A percentile compares a stretch with the other conserved stretches of the same genome.
phyloP scores from a whole-genome alignment of 2,113 vertebrate species.

The Actinemys pallida region DNA sequence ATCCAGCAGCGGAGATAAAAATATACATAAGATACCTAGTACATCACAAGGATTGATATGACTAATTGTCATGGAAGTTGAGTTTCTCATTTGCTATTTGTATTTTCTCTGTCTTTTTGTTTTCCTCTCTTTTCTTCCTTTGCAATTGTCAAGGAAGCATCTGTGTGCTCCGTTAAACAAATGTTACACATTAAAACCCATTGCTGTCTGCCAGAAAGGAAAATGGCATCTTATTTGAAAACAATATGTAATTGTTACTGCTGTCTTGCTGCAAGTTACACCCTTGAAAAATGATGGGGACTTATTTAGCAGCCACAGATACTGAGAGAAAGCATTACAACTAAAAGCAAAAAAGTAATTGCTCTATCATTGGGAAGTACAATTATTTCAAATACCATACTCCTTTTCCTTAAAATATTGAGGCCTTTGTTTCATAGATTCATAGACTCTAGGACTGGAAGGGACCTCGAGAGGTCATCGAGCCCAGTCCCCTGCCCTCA shows the following conservation, averaged over 20 bases:
- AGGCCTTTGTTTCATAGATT: background rate
- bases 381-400: background rate
- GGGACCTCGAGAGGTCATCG: too few species aligned
- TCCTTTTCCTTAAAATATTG: background rate
- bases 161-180: conserved; percentile 62
- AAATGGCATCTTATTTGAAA: conserved; percentile 61
- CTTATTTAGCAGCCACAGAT: conserved; percentile 32
- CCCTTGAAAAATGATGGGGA: conserved; percentile 39
- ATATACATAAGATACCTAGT: background rate
- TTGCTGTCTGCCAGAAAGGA: conserved; percentile 54
- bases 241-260: conserved; percentile 65
- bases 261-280: conserved; percentile 55
- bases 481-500: too few species aligned
- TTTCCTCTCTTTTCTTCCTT: conserved; percentile 32
- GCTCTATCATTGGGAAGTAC: background rate
- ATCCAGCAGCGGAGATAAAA: background rate
- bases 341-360: conserved; percentile 33
- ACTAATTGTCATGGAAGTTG: background rate
- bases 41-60: background rate
- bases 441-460: too few species aligned
- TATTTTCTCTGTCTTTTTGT: conserved; percentile 25
- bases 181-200: conserved; percentile 58
- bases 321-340: background rate
- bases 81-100: conserved; percentile 7
- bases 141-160: conserved; percentile 60